Evolutionary conservation across 2,888 invertebrate species (phyloP).

Genomic region (Torymus tubicola): DNA sequence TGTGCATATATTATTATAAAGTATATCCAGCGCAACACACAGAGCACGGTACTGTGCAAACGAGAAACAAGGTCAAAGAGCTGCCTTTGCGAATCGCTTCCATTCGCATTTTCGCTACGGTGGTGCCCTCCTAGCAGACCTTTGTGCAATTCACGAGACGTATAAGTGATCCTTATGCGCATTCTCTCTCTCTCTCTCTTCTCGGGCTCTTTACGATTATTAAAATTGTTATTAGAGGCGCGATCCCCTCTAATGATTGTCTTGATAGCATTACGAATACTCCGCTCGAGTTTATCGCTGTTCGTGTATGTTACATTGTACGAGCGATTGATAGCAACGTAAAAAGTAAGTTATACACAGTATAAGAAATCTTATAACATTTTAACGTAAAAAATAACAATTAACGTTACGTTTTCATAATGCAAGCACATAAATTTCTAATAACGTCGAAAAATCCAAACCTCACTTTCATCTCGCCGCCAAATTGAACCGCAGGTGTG

Average conservation of each 20-base stretch:
- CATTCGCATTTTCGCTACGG: constrained; percentile 18
- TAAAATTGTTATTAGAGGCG: constrained; percentile 20
- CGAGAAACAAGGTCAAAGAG: constrained; percentile 29
- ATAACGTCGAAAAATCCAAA: no score
- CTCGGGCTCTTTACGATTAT: not conserved
- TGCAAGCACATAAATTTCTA: no score
- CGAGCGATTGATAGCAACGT: no score
- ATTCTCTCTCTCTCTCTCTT: not conserved
- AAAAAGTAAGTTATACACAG: no score
- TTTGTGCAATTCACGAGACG: constrained; percentile 23
- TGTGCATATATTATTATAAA: constrained; percentile 12
- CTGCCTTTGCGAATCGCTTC: constrained; percentile 22
- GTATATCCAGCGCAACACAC: not conserved
- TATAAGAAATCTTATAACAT: not conserved
- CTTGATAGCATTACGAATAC: not conserved
- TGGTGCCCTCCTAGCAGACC: not conserved
- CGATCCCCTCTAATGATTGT: not conserved
- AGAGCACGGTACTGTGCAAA: not conserved
- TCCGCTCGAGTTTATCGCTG: no score
- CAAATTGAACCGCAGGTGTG: constrained; percentile 37
- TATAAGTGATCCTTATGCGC: constrained; percentile 3
- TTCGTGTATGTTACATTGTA: no score
- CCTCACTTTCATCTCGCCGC: no score
- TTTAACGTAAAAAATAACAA: no score
- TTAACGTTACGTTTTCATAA: no score